Percentiles rank a stretch among this genome's conserved stretches.
These are phyloP conservation scores for Chelidonichthys spinosus DNA, from an alignment of 2,797 vertebrate species.

Conservation along the genomic window DNA sequence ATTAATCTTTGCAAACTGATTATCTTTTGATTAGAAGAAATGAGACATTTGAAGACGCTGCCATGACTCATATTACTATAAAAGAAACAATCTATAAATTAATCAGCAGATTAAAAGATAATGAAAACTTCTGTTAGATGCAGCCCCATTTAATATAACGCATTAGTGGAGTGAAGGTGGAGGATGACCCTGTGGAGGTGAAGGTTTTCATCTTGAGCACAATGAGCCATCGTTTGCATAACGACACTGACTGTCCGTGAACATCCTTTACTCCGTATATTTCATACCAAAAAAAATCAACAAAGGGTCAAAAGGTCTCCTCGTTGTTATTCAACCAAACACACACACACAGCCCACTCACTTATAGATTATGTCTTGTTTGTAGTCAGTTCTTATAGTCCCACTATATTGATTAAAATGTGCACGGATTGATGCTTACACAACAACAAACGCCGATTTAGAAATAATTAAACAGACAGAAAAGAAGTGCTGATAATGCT, in stretches of 20 bases:
- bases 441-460: background rate
- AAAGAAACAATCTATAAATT: background rate
- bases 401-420: background rate
- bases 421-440: background rate
- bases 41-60: background rate
- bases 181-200: background rate
- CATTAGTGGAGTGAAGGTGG: background rate
- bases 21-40: background rate
- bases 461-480: background rate
- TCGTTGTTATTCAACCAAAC: slow-evolving; percentile 3
- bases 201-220: background rate
- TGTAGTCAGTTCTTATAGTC: slow-evolving; percentile 3
- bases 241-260: background rate
- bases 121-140: background rate
- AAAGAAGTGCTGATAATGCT: background rate
- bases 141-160: background rate
- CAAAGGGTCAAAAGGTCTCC: slow-evolving; percentile 20
- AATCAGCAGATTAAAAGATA: background rate
- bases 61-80: background rate
- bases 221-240: background rate
- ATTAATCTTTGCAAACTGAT: background rate
- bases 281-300: slow-evolving; percentile 26
- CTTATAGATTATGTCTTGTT: slow-evolving; percentile 1
- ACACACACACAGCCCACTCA: slow-evolving; percentile 22
- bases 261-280: slow-evolving; percentile 10